Evolutionary conservation across 2,888 invertebrate genomes (phyloP).

Genomic region (Parapristionchus giblindavisi): DNA sequence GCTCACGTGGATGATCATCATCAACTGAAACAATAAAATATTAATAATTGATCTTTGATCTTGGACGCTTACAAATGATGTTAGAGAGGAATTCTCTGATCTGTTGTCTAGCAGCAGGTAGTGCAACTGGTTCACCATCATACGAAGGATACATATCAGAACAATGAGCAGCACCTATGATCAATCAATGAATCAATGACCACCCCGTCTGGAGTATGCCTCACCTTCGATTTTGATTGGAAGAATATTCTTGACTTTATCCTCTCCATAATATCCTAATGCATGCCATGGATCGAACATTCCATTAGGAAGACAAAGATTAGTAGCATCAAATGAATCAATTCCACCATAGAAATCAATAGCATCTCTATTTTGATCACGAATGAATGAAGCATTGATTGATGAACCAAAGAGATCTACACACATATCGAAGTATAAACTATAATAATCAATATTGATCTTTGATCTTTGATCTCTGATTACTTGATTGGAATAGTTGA

Average conservation of each 20-base stretch:
- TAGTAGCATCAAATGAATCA: conserved; percentile 46
- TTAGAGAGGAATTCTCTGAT: conserved; percentile 19
- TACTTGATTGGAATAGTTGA: conserved; percentile 53
- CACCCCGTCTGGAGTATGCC: neutral
- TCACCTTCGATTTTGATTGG: conserved; percentile 51
- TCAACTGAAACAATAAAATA: conserved; percentile 5
- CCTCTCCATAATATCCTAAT: conserved; percentile 48
- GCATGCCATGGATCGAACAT: conserved; percentile 57
- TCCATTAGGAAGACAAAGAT: conserved; percentile 56
- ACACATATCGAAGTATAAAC: conserved; percentile 59
- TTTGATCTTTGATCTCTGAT: neutral
- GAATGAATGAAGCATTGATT: conserved; percentile 42
- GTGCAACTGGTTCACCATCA: conserved; percentile 53
- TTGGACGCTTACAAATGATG: conserved; percentile 6
- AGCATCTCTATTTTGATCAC: neutral
- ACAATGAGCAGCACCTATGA: conserved; percentile 61
- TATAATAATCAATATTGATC: conserved; percentile 11
- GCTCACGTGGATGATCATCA: conserved; percentile 17
- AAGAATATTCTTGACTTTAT: conserved; percentile 49
- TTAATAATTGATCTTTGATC: neutral
- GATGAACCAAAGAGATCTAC: conserved; percentile 54
- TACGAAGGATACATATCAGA: conserved; percentile 63
- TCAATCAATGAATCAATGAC: too few relatives aligned
- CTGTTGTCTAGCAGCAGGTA: conserved; percentile 51
- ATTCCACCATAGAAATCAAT: neutral